Percentiles rank a stretch among this genome's conserved stretches.
These are phyloP conservation scores for Falco novaeseelandiae DNA, from an alignment of 2,797 vertebrate species.

Conservation along the genomic window DNA sequence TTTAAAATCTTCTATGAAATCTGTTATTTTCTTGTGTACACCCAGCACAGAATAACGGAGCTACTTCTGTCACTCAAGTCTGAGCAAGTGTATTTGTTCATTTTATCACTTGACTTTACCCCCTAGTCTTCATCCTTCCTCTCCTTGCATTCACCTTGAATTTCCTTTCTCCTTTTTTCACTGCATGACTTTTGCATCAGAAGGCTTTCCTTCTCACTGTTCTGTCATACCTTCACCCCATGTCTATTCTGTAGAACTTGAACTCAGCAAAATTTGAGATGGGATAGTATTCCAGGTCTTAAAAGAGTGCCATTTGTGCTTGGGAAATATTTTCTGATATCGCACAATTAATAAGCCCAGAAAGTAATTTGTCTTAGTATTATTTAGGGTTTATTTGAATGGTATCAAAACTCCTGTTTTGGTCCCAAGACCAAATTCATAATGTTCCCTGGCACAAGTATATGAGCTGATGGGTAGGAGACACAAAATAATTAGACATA, in stretches of 20 bases:
- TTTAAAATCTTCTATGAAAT: background rate
- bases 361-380: background rate
- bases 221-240: background rate
- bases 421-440: background rate
- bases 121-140: background rate
- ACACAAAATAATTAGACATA: background rate
- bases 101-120: background rate
- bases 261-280: background rate
- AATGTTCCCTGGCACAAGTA: background rate
- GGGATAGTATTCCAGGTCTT: background rate
- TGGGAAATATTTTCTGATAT: background rate
- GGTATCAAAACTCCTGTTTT: background rate
- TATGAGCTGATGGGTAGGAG: background rate
- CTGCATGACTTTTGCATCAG: background rate
- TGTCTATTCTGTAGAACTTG: background rate
- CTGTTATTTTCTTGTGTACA: background rate
- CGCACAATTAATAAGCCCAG: background rate
- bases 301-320: background rate
- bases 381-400: background rate
- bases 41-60: background rate
- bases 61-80: background rate
- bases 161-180: background rate
- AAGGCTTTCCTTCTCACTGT: background rate
- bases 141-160: background rate
- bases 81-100: background rate